Base-by-base conservation (phyloP, 2,113 vertebrate genomes). In the Desmodus rotundus region DNA sequence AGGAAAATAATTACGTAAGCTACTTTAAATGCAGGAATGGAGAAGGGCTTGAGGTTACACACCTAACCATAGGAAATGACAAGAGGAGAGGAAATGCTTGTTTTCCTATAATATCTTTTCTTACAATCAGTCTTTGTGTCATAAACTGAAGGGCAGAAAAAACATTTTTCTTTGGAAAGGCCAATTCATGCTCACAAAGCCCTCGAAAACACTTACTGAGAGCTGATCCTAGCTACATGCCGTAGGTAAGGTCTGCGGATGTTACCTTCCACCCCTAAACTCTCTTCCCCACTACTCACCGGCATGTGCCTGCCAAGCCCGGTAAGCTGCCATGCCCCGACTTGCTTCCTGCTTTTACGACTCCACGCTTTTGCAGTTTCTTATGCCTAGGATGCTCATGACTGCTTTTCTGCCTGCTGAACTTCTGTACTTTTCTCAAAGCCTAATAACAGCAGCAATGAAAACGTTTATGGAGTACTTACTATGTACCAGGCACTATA, bases 21-120 rank as follows among this genome's bases (percentile, higher is more conserved):
- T 95, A 72, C 67, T 97, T 95, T 93, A 94, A 96, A 97, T 97
- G 93, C 96, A 94, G 89, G 95, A 96, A 97, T 93, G 96, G n/a
- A 65, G 70, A 87, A 90, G 33, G 58, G 19, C 80, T 93, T 0
- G 22, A 38, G 85, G 24, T 80, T 96, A 89, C 47, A 92, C 41
- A 91, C 87, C 81, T 80, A 88, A 76, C 52, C 52, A 31, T 45
- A 95, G 96, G 84, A 98, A 92, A 97, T 95, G 77, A 93, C 90
- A 87, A 63, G 72, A 78, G 36, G 19, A 82, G 41, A 95, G 67
- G 80, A 92, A 93, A 92, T 77, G 20, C 14, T 33, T 87, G 92
- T 63, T 91, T 86, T 70, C 24, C 50, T 56, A 56, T 11, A 81
- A 13, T 90, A 77, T 90, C 72, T 89, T 87, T 81, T 70, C 76